A percentile compares a stretch with the other conserved stretches of the same genome.
Conservation (phyloP, 2,113 vertebrate species). For the Solea solea region DNA sequence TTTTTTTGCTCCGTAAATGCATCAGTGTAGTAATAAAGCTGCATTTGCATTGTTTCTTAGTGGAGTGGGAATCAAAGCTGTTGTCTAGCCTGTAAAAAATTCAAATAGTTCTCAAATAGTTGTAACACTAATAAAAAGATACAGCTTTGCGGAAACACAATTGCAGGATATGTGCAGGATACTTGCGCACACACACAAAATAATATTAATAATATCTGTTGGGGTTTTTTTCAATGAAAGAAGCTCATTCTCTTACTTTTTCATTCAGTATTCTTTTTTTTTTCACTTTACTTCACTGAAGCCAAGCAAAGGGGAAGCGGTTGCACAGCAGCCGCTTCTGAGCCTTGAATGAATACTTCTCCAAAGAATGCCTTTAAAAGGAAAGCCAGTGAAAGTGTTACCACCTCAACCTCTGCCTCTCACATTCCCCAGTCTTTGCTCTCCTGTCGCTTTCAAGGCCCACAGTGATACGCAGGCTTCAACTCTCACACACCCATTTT, state of each 20-base stretch:
- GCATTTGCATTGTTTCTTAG: conserved; percentile 31
- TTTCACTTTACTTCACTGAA: neutral
- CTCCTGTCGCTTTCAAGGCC: neutral
- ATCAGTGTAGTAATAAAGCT: conserved; percentile 20
- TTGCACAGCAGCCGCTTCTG: neutral
- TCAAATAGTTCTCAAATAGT: neutral
- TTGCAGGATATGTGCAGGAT: too few relatives aligned
- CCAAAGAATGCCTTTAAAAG: neutral
- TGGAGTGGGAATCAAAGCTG: conserved; percentile 17
- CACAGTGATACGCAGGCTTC: neutral
- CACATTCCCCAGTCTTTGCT: conserved; percentile 4
- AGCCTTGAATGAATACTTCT: neutral
- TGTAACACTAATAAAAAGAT: neutral
- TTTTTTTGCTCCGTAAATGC: too few relatives aligned
- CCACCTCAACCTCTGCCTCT: neutral
- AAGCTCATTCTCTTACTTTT: neutral
- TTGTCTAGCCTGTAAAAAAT: too few relatives aligned
- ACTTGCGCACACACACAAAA: too few relatives aligned
- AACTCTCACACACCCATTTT: neutral
- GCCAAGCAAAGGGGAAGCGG: neutral
- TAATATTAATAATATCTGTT: neutral
- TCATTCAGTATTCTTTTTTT: neutral
- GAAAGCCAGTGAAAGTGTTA: neutral
- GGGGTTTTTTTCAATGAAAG: neutral
- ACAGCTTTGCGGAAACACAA: too few relatives aligned